These are phyloP conservation scores for Varanus salvator DNA, from an alignment of 2,113 vertebrate genomes.

Conservation along the genomic window DNA sequence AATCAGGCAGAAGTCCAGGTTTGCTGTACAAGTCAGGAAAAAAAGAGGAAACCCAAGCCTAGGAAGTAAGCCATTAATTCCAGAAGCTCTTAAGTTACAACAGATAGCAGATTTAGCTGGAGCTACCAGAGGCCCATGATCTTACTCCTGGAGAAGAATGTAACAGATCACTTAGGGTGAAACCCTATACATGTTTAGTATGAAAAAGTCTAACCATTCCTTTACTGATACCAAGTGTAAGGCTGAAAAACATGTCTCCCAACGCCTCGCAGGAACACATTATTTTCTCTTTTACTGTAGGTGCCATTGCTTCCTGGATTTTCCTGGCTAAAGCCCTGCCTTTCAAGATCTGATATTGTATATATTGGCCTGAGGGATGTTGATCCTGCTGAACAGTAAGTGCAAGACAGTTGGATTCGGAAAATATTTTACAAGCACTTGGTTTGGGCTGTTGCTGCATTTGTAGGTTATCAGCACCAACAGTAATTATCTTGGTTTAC, in stretches of 20 bases:
- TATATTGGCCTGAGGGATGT: conserved; percentile 95
- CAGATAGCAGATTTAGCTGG: no score
- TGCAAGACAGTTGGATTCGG: conserved; percentile 7
- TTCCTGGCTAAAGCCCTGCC: conserved; percentile 93
- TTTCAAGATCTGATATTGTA: conserved; percentile 87
- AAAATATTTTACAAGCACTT: neutral
- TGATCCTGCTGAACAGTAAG: conserved; percentile 95
- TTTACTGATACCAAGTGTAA: neutral
- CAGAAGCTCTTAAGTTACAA: no score
- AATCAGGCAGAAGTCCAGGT: no score
- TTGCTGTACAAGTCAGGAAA: no score
- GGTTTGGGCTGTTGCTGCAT: neutral
- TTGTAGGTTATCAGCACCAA: neutral
- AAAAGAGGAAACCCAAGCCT: no score
- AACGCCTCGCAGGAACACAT: conserved; percentile 1
- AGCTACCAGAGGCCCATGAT: no score
- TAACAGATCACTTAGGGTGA: neutral
- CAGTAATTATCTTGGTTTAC: neutral
- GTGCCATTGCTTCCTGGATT: conserved; percentile 92
- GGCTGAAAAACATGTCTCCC: neutral
- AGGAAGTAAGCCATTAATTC: no score
- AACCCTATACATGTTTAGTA: no score
- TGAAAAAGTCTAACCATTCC: neutral
- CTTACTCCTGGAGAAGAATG: neutral
- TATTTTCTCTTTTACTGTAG: conserved; percentile 70